A percentile compares a stretch with the other conserved stretches of the same genome.
These are phyloP conservation scores for Drosophila hydei DNA, from an alignment of 1,140 invertebrate species.

Conservation along the genomic window DNA sequence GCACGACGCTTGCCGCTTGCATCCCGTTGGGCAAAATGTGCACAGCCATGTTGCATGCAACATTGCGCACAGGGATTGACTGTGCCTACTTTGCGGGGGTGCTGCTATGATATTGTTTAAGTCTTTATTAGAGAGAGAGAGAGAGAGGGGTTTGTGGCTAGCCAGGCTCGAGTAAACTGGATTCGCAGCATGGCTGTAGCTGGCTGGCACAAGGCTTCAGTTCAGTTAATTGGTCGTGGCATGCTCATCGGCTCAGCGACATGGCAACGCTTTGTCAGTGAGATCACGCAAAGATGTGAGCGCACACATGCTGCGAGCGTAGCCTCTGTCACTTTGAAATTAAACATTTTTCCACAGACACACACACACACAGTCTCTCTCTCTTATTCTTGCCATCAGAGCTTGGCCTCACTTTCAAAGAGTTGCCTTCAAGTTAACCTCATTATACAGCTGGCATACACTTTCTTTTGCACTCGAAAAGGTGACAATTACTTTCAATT, in stretches of 20 bases:
- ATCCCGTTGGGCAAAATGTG: conserved; percentile 75
- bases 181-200: conserved; percentile 44
- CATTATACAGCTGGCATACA: conserved; percentile 43
- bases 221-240: conserved; percentile 74
- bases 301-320: conserved; percentile 17
- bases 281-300: conserved; percentile 34
- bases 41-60: conserved; percentile 68
- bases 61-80: conserved; percentile 43
- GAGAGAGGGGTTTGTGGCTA: no score
- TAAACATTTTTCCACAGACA: background rate
- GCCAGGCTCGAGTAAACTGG: conserved; percentile 45
- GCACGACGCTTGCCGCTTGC: conserved; percentile 59
- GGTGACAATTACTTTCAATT: conserved; percentile 82
- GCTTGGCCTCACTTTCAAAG: no score
- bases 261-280: conserved; percentile 32
- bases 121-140: conserved; percentile 69
- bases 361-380: conserved; percentile 7
- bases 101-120: conserved; percentile 56
- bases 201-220: conserved; percentile 39
- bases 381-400: no score
- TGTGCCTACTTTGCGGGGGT: conserved; percentile 63
- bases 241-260: conserved; percentile 46
- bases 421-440: conserved; percentile 37
- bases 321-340: conserved; percentile 13
- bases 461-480: conserved; percentile 61